Percentiles rank a stretch among this genome's conserved stretches.
Evolutionary conservation across 2,888 invertebrate species (phyloP).

Genomic region (Cataglyphis rosenhaueri): DNA sequence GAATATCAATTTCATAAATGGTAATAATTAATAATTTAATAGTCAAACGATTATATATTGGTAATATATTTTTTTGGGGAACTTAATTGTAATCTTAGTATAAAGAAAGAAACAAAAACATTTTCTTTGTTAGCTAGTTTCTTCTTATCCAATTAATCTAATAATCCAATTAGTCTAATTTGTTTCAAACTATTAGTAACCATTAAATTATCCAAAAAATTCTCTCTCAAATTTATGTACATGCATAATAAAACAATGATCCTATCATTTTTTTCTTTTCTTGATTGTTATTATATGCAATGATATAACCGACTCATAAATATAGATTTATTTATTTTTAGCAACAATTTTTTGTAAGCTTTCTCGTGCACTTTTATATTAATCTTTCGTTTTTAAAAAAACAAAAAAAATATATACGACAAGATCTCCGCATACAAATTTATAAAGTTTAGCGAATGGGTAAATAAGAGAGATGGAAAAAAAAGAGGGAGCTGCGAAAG

Average conservation of each 20-base stretch:
- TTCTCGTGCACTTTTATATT: neutral
- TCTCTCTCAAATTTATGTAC: slow-evolving; percentile 11
- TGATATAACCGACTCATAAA: slow-evolving; percentile 21
- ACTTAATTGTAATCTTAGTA: neutral
- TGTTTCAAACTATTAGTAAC: neutral
- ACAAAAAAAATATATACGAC: neutral
- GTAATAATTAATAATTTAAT: neutral
- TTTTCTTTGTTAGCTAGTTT: neutral
- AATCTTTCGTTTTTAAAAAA: neutral
- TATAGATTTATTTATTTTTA: slow-evolving; percentile 42
- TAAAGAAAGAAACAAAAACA: neutral
- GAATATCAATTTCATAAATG: neutral
- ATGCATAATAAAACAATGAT: slow-evolving; percentile 17
- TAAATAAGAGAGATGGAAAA: neutral
- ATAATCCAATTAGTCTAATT: neutral
- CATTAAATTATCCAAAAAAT: slow-evolving; percentile 3
- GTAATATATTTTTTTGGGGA: neutral
- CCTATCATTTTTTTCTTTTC: neutral
- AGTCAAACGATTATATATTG: neutral
- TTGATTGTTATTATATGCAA: slow-evolving; percentile 25
- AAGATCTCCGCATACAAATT: slow-evolving; percentile 43
- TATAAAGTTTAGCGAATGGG: slow-evolving; percentile 43
- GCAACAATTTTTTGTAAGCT: neutral
- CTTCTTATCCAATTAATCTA: slow-evolving; percentile 10
- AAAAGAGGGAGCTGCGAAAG: neutral